A percentile compares a stretch with the other conserved stretches of the same genome.
Evolutionary conservation across 2,113 vertebrate species (phyloP).

Genomic region (Rhinichthys klamathensis): DNA sequence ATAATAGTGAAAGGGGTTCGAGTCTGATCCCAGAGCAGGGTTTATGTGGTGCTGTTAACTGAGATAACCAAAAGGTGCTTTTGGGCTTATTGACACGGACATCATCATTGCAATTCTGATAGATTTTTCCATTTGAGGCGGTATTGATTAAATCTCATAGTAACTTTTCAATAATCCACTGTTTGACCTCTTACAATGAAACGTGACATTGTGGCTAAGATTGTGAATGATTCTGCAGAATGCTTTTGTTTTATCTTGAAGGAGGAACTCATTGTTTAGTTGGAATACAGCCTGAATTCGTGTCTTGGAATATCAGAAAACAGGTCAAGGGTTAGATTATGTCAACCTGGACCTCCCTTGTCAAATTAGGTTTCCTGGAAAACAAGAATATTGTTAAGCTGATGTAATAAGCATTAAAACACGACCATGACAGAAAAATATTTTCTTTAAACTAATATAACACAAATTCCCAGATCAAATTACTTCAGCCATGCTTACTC

Average conservation of each 20-base stretch:
- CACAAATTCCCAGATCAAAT: slow-evolving; percentile 28
- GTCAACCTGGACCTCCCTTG: slow-evolving; percentile 2
- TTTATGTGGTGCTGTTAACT: slow-evolving; percentile 7
- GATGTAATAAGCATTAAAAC: slow-evolving; percentile 13
- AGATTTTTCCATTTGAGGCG: slow-evolving; percentile 69
- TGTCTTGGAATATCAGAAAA: background rate
- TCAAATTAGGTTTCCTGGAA: slow-evolving; percentile 24
- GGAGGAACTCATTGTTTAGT: background rate
- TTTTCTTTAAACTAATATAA: slow-evolving; percentile 4
- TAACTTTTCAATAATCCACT: slow-evolving; percentile 46
- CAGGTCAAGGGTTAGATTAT: background rate
- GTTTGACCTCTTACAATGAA: background rate
- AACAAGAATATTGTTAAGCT: background rate
- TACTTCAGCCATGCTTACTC: background rate
- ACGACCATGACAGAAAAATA: slow-evolving; percentile 2
- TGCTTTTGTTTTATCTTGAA: background rate
- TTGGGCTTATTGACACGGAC: slow-evolving; percentile 58
- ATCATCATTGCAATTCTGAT: slow-evolving; percentile 58
- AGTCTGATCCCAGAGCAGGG: slow-evolving; percentile 21
- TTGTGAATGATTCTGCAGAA: slow-evolving; percentile 12
- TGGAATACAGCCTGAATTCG: background rate
- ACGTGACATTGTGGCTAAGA: background rate
- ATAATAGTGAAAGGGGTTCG: slow-evolving; percentile 1
- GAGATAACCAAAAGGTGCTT: slow-evolving; percentile 51
- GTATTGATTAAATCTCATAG: slow-evolving; percentile 68